Evolutionary conservation across 2,797 vertebrate genomes (phyloP).

Genomic region (Eutrigla gurnardus): DNA sequence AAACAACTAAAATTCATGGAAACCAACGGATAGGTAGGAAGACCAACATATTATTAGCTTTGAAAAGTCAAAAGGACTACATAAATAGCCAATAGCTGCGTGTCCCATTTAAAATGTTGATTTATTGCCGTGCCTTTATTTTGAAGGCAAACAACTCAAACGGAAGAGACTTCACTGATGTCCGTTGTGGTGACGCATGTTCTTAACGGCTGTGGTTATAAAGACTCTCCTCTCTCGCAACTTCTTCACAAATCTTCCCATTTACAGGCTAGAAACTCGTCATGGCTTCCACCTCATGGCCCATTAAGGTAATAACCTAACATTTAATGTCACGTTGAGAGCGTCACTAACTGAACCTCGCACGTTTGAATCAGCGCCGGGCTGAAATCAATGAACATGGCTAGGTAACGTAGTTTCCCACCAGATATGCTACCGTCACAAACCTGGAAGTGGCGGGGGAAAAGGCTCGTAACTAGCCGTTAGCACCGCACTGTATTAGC

Average conservation of each 20-base stretch:
- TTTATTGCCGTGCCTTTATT: slow-evolving; percentile 46
- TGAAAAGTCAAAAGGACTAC: background rate
- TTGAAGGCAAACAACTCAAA: slow-evolving; percentile 24
- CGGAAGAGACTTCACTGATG: slow-evolving; percentile 23
- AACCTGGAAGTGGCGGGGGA: slow-evolving; percentile 23
- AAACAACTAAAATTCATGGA: background rate
- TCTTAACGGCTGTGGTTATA: no score
- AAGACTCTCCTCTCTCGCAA: background rate
- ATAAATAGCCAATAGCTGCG: background rate
- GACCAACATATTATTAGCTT: background rate
- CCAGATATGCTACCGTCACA: background rate
- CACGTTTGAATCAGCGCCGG: background rate
- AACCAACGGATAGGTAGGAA: background rate
- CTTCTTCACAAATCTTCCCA: background rate
- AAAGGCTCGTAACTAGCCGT: background rate
- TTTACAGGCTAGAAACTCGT: background rate
- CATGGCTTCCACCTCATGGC: slow-evolving; percentile 67
- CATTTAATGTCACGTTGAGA: accelerated
- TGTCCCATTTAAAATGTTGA: background rate
- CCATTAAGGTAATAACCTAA: slow-evolving; percentile 74
- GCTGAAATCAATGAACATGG: background rate
- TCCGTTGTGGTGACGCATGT: slow-evolving; percentile 9
- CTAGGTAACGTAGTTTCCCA: background rate
- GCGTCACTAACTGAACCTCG: accelerated
- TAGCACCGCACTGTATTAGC: slow-evolving; percentile 11